phyloP scores from a whole-genome alignment of 1,140 invertebrate species.

The Ericerus pela region DNA sequence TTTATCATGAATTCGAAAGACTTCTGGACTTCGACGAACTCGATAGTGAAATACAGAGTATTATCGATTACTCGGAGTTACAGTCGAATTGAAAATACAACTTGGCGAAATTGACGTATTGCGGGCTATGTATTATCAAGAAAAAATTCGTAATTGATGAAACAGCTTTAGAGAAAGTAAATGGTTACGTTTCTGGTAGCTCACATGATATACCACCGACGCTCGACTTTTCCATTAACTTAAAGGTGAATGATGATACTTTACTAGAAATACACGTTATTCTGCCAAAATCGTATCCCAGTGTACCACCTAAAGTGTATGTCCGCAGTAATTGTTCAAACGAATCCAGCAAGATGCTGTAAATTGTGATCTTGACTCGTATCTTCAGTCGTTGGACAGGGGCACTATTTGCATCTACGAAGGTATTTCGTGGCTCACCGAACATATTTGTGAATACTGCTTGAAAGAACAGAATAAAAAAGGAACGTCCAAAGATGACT shows the following conservation, averaged over 20 bases:
- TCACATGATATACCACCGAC: conserved; percentile 36
- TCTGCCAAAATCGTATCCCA: conserved; percentile 52
- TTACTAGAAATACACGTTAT: conserved; percentile 44
- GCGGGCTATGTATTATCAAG: conserved; percentile 54
- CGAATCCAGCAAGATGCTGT: conserved; percentile 43
- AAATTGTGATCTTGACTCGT: conserved; percentile 43
- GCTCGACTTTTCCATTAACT: conserved; percentile 44
- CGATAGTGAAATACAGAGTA: neutral
- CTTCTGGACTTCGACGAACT: no score
- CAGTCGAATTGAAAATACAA: conserved; percentile 32
- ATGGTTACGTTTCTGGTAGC: conserved; percentile 38
- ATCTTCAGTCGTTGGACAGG: conserved; percentile 36
- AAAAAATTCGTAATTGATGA: conserved; percentile 50
- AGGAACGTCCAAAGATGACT: conserved; percentile 5
- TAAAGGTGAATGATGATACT: conserved; percentile 26
- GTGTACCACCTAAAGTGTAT: conserved; percentile 47
- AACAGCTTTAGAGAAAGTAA: conserved; percentile 41
- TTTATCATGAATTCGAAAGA: no score
- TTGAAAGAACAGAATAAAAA: conserved; percentile 1
- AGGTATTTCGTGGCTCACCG: conserved; percentile 56
- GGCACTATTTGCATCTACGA: conserved; percentile 52
- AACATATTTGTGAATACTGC: conserved; percentile 39
- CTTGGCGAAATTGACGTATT: conserved; percentile 60
- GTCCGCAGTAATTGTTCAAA: conserved; percentile 46
- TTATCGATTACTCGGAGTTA: neutral